Conservation (phyloP, 2,888 invertebrate species). For the Mythimna ferrago region DNA sequence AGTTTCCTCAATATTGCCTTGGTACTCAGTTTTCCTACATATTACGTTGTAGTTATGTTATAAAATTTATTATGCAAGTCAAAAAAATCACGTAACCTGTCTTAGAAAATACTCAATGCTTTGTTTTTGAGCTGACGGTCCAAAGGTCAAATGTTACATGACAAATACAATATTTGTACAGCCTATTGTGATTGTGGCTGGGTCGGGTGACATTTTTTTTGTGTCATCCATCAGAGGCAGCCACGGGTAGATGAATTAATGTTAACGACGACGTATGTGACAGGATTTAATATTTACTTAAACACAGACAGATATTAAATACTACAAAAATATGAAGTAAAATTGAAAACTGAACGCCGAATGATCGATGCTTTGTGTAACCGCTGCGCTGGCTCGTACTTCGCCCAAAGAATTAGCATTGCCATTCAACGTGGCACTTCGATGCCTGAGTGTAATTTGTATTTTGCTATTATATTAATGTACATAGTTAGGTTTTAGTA, state of each 20-base stretch:
- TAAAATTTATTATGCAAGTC: neutral
- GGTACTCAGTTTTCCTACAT: neutral
- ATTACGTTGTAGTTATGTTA: neutral
- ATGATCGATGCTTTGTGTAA: no score
- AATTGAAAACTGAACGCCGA: no score
- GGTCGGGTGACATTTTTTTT: neutral
- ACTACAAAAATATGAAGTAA: no score
- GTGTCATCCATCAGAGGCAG: neutral
- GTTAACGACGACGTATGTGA: neutral
- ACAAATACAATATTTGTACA: slow-evolving; percentile 34
- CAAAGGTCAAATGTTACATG: slow-evolving; percentile 22
- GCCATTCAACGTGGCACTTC: no score
- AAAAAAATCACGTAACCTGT: slow-evolving; percentile 14
- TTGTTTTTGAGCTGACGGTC: slow-evolving; percentile 41
- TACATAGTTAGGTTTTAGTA: no score
- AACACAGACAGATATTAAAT: neutral
- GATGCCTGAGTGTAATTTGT: no score
- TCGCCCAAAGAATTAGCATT: no score
- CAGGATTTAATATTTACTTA: neutral
- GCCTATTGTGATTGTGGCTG: slow-evolving; percentile 1
- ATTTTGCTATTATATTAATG: no score
- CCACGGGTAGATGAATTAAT: neutral
- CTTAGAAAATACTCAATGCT: neutral
- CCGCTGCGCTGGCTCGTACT: no score
- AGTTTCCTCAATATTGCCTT: slow-evolving; percentile 2